Base-by-base conservation (phyloP, 2,113 vertebrate genomes). In the Sakesphorus luctuosus region DNA sequence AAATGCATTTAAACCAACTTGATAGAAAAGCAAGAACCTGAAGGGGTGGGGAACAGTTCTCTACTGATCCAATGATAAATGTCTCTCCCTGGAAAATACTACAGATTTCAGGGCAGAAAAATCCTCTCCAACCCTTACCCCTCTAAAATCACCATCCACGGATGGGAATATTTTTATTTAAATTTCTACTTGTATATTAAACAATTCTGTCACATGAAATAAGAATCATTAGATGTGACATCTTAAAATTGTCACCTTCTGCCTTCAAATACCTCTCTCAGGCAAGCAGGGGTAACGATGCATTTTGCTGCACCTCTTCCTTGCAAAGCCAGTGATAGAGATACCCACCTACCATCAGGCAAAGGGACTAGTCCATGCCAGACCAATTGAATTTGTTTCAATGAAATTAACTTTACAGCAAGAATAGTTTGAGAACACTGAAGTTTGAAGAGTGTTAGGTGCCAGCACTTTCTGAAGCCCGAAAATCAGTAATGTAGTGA, bases 281-380 rank as follows among this genome's bases (percentile, higher is more conserved):
- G 75, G 76, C 82, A 78, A 90, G 86, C 56, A 94, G 50, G 55
- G 53, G 71, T 40, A 82, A 87, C 1, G 0, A 25, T 53, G 25
- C 87, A 35, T 77, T 93, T 93, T 96, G 87, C 94, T 84, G 82
- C 56, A 84, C 76, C 89, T 94, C 16, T 88, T 95, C 78, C 92
- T 66, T n/a, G 29, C 44, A 53, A 40, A 84, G 50, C 63, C 74
- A 35, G 66, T 84, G 88, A 89, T 69, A 91, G 93, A 92, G 93
- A 88, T 31, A 79, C 75, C 46, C 94, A 67, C 55, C 62, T 84
- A 59, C 78, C 65, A 53, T 13, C 69, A 72, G 88, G 93, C 84
- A 95, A 93, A 91, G 89, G 67, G 59, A 33, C 29, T 21, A 18
- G 9, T 9, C 73, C 73, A 36, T 25, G 46, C 14, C 83, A 79